A percentile compares a stretch with the other conserved stretches of the same genome.
phyloP scores from a whole-genome alignment of 2,888 invertebrate species.

The Diaprepes abbreviatus region DNA sequence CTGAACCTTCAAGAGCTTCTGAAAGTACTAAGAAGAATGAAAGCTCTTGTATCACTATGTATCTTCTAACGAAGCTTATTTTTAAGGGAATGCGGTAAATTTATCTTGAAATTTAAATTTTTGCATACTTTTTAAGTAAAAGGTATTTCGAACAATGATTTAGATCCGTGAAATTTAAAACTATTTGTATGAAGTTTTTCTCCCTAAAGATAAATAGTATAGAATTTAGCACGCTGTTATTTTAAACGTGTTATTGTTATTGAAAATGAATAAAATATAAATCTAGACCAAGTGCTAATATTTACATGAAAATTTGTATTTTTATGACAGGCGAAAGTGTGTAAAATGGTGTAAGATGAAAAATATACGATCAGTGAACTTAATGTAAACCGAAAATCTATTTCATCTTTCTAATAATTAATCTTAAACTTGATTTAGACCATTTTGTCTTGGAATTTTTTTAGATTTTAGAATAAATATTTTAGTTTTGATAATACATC shows the following conservation, averaged over 20 bases:
- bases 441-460: not conserved
- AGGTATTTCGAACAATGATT: not conserved
- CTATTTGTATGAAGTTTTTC: not conserved
- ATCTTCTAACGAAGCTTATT: no score
- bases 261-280: conserved; percentile 24
- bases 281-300: not conserved
- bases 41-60: no score
- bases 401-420: conserved; percentile 33
- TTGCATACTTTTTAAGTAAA: no score
- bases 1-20: no score
- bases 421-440: not conserved
- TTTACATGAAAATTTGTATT: conserved; percentile 5
- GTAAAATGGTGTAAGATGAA: conserved; percentile 32
- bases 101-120: no score
- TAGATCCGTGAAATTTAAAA: not conserved
- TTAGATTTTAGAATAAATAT: not conserved
- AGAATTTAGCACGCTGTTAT: conserved; percentile 9
- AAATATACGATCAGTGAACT: conserved; percentile 17
- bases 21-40: no score
- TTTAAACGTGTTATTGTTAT: conserved; percentile 19
- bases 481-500: not conserved
- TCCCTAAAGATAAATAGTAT: conserved; percentile 9
- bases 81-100: no score
- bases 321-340: conserved; percentile 21
- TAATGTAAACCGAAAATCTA: conserved; percentile 32